These are phyloP conservation scores for mouse (Mus musculus) DNA, from an alignment of 2,113 vertebrate species.

Conservation along the genomic window GRCm39 chr5:77452001-77452500, in stretches of 20 bases:
- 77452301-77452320: neutral
- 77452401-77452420: neutral
- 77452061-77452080: slow-evolving; percentile 92
- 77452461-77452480: neutral
- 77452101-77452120: slow-evolving; percentile 89
- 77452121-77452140: slow-evolving; percentile 94
- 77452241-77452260: neutral
- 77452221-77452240: slow-evolving; percentile 23
- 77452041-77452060: slow-evolving; percentile 93
- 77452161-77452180: slow-evolving; percentile 87
- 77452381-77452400: neutral
- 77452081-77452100: slow-evolving; percentile 94
- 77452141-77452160: slow-evolving; percentile 91
- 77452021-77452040: slow-evolving; percentile 89
- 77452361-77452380: neutral
- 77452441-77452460: neutral
- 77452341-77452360: neutral
- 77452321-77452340: neutral
- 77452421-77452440: neutral
- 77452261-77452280: neutral
- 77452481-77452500: neutral
- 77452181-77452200: slow-evolving; percentile 17
- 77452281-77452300: neutral
- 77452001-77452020: neutral
- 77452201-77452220: slow-evolving; percentile 21